Percentiles rank a stretch among this genome's conserved stretches.
These are phyloP conservation scores for Leucopsar rothschildi DNA, from an alignment of 2,113 vertebrate species.

Conservation along the genomic window DNA sequence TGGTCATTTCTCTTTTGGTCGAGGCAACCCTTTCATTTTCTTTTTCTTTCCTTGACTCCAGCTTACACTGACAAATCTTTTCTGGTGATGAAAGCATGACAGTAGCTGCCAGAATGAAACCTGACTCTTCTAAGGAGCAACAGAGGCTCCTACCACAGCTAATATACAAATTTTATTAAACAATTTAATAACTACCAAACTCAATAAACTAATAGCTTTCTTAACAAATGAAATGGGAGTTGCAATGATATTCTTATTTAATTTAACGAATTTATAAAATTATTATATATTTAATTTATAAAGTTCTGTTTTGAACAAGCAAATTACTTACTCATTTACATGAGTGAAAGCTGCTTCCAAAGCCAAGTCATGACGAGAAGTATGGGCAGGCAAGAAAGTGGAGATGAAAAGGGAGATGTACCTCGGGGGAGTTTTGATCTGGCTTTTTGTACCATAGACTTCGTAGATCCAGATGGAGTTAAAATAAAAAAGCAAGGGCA, in stretches of 20 bases:
- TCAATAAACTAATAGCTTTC: neutral
- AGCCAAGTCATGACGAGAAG: constrained; percentile 36
- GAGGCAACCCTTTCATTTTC: neutral
- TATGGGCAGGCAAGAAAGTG: constrained; percentile 1
- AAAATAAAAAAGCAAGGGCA: constrained; percentile 35
- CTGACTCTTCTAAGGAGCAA: neutral
- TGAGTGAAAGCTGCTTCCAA: neutral
- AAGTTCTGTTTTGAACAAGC: neutral
- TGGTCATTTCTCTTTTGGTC: neutral
- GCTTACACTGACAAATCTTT: neutral
- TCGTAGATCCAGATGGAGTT: constrained; percentile 55
- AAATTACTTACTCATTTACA: neutral
- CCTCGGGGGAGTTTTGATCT: constrained; percentile 62
- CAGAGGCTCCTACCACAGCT: neutral
- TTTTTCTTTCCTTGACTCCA: neutral
- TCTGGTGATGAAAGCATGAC: neutral
- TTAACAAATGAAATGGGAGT: neutral
- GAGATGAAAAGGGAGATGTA: constrained; percentile 56
- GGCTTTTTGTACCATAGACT: constrained; percentile 43
- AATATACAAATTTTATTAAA: neutral
- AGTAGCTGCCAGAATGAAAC: neutral
- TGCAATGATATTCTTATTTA: neutral
- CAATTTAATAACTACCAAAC: neutral
- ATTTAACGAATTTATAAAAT: neutral
- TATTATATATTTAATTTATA: neutral